Base-by-base conservation (phyloP, 2,113 vertebrate species). In the Apaloderma vittatum region DNA sequence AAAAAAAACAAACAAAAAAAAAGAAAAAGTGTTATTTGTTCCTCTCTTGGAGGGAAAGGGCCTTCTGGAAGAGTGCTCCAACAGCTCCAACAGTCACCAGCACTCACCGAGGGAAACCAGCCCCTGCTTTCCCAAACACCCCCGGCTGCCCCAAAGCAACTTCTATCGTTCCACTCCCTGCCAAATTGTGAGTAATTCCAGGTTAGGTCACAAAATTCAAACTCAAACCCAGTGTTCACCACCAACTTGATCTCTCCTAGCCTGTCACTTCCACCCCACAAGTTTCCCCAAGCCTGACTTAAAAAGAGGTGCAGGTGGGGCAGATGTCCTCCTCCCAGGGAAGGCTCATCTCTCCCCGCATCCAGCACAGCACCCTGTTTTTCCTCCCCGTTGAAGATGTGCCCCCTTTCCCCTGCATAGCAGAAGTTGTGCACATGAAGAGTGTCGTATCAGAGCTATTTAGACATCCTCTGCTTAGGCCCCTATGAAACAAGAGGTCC, bases 171-270 rank as follows among this genome's bases (percentile, higher is more conserved):
- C 46, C 2, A 1, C 54, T 34, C 61, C 20, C 14, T 62, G 51
- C 32, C 29, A 1, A 54, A 54, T n/a, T 1, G 11, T 0, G 0
- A 65, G 12, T 22, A 57, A 57, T 24, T 58, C 29, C 3, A 62
- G 12, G 5, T 8, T 22, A 72, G 34, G 13, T 26, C 61, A 75
- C 45, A 34, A 30, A 62, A 67, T 26, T 12, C 30, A n/a, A 85
- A 59, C 34, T 54, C 59, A 1, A 8, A 32, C 24, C n/a, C 71
- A 8, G 6, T 9, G 27, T 18, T n/a, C 46, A 37, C 4, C 46
- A 59, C 1, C 2, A 2, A 8, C 9, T 4, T 5, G 2, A 59
- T 24, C 54, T 26, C 65, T 6, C 4, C 10, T 7, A 30, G 20
- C 48, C 82, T 14, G 8, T 3, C 75, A 40, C 48, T 66, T 58